Conservation (phyloP, 2,113 vertebrate genomes). For the Crotalus helleri region DNA sequence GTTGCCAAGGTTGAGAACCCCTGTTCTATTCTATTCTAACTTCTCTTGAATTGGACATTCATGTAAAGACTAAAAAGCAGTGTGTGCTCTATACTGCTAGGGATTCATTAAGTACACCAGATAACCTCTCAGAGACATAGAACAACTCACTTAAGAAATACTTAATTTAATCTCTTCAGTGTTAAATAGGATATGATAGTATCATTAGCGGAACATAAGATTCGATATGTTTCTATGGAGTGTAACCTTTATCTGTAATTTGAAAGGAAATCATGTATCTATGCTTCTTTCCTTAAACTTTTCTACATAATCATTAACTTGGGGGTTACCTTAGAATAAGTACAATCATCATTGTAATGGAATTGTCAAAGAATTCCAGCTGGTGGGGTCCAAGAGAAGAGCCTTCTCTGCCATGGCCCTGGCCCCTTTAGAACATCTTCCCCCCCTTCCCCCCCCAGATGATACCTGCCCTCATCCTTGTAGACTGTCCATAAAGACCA, state of each 20-base stretch:
- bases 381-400: background rate
- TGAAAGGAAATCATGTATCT: background rate
- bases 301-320: background rate
- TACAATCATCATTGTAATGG: background rate
- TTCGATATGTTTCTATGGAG: background rate
- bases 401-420: background rate
- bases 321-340: background rate
- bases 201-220: background rate
- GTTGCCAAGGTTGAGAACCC: no score
- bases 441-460: no score
- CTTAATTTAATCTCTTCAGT: background rate
- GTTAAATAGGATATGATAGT: background rate
- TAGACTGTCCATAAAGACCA: background rate
- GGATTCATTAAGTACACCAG: background rate
- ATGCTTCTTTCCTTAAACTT: background rate
- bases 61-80: background rate
- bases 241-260: background rate
- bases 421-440: background rate
- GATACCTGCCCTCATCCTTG: background rate
- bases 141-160: background rate
- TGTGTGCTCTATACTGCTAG: background rate
- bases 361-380: no score
- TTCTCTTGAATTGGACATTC: background rate
- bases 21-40: no score
- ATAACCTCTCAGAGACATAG: background rate